A percentile compares a stretch with the other conserved stretches of the same genome.
Evolutionary conservation across 2,888 invertebrate genomes (phyloP).

Genomic region (Drosophila hamatofila): DNA sequence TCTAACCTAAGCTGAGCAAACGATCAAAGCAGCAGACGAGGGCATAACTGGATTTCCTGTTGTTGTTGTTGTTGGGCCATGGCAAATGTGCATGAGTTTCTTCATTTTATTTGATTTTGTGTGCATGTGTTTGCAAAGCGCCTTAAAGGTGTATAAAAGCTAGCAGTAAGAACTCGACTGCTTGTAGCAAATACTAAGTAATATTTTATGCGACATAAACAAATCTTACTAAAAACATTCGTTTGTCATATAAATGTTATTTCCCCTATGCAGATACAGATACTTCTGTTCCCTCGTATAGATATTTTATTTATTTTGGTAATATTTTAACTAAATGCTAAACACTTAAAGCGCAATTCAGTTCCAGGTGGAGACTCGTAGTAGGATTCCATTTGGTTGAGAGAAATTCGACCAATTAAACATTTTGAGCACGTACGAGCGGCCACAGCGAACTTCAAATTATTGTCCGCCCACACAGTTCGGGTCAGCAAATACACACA

Average conservation of each 20-base stretch:
- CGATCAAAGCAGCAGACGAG: neutral
- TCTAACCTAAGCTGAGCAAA: neutral
- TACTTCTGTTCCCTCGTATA: neutral
- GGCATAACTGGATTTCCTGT: neutral
- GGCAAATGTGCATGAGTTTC: slow-evolving; percentile 6
- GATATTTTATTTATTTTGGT: neutral
- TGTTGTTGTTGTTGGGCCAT: no score
- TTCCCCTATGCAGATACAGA: neutral
- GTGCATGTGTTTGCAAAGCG: slow-evolving; percentile 1
- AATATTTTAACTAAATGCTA: slow-evolving; percentile 34
- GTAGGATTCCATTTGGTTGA: slow-evolving; percentile 5
- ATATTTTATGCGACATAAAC: neutral
- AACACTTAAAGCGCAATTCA: neutral
- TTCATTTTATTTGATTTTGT: neutral
- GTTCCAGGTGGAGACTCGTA: slow-evolving; percentile 19
- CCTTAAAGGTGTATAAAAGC: neutral
- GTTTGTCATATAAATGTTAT: neutral
- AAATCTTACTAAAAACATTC: neutral
- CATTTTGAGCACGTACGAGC: slow-evolving; percentile 63
- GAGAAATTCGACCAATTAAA: slow-evolving; percentile 55
- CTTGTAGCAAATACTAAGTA: neutral
- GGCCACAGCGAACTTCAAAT: slow-evolving; percentile 41
- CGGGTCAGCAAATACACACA: slow-evolving; percentile 40
- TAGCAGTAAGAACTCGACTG: neutral
- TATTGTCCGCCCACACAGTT: slow-evolving; percentile 44